phyloP scores from a whole-genome alignment of 2,888 invertebrate species.

The Hemicrepidius hirtus region DNA sequence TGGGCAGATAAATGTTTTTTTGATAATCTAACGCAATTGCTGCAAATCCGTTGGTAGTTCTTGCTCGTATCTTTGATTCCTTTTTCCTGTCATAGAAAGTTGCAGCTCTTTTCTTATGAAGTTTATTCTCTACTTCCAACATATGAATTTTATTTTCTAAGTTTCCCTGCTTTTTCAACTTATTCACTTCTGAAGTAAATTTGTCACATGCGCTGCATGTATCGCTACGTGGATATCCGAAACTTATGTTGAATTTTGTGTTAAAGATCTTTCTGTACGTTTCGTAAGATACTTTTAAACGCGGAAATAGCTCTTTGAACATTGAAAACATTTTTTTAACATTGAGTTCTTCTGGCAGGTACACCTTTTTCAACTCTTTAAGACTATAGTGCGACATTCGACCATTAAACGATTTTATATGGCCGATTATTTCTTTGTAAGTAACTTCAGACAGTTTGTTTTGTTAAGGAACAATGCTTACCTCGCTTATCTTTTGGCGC shows the following conservation, averaged over 20 bases:
- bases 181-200: slow-evolving; percentile 1
- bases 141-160: not conserved
- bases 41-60: not conserved
- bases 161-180: not conserved
- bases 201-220: not conserved
- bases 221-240: slow-evolving; percentile 1
- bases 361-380: slow-evolving; percentile 42
- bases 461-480: not conserved
- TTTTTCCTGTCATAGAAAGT: not conserved
- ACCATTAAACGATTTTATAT: slow-evolving; percentile 36
- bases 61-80: not conserved
- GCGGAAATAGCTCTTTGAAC: slow-evolving; percentile 3
- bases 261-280: slow-evolving; percentile 34
- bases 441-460: not conserved
- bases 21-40: slow-evolving; percentile 4
- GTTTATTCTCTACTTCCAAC: not conserved
- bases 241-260: slow-evolving; percentile 10
- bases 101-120: not conserved
- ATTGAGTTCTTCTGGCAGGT: slow-evolving; percentile 47
- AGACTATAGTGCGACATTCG: slow-evolving; percentile 43
- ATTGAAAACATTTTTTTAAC: slow-evolving; percentile 43
- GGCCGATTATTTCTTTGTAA: slow-evolving; percentile 9
- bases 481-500: slow-evolving; percentile 12
- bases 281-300: slow-evolving; percentile 33
- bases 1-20: not conserved